phyloP scores from a whole-genome alignment of 2,113 vertebrate genomes.

The Sardina pilchardus region DNA sequence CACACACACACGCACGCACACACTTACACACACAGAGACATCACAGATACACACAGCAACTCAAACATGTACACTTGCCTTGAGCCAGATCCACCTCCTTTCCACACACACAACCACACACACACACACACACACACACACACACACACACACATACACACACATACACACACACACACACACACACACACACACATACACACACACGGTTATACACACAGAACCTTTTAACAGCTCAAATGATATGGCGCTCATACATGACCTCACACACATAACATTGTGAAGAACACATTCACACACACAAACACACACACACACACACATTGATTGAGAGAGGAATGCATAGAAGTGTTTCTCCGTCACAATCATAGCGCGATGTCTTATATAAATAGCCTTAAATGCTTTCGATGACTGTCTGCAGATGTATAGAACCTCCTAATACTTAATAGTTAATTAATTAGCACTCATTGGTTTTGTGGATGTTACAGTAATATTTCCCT shows the following conservation, averaged over 20 bases:
- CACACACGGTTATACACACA: conserved; percentile 19
- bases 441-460: background rate
- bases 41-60: conserved; percentile 10
- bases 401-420: background rate
- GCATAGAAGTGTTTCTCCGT: background rate
- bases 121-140: conserved; percentile 9
- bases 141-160: background rate
- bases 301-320: conserved; percentile 29
- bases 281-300: background rate
- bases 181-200: background rate
- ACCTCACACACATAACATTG: background rate
- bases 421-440: background rate
- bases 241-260: too few species aligned
- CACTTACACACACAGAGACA: background rate
- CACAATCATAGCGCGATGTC: background rate
- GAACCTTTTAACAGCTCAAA: too few species aligned
- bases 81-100: background rate
- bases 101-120: background rate
- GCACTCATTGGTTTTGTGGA: background rate
- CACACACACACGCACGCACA: conserved; percentile 18
- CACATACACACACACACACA: background rate
- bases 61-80: background rate
- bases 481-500: background rate
- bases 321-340: background rate
- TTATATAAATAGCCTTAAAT: background rate